A percentile compares a stretch with the other conserved stretches of the same genome.
Evolutionary conservation across 2,797 vertebrate species (phyloP).

Genomic region (Smutsia gigantea): DNA sequence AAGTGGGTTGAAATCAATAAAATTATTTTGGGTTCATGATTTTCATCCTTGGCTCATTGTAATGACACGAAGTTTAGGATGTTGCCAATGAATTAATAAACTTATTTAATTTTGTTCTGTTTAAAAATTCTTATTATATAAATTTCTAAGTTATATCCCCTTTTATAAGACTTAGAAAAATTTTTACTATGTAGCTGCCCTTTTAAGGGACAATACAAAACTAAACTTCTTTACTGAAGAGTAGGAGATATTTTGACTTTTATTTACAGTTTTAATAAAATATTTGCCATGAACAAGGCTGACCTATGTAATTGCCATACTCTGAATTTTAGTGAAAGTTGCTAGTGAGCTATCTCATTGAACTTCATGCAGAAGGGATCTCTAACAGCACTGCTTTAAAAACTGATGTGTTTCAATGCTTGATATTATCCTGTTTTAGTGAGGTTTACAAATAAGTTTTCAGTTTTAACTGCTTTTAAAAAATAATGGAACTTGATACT

Average conservation of each 20-base stretch:
- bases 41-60: not conserved
- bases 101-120: not conserved
- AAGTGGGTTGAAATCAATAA: not conserved
- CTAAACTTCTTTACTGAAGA: not conserved
- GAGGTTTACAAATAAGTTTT: constrained; percentile 45
- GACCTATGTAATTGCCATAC: constrained; percentile 20
- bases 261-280: constrained; percentile 33
- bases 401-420: constrained; percentile 38
- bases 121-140: constrained; percentile 31
- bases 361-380: not conserved
- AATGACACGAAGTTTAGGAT: not conserved
- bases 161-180: not conserved
- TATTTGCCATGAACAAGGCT: not conserved
- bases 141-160: not conserved
- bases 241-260: constrained; percentile 2
- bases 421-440: constrained; percentile 62
- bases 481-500: not conserved
- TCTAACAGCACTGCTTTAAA: not conserved
- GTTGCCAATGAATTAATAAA: not conserved
- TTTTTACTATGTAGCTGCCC: not conserved
- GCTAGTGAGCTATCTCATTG: constrained; percentile 3
- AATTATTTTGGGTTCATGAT: constrained; percentile 2
- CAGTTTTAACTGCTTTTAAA: not conserved
- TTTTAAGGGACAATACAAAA: constrained; percentile 5
- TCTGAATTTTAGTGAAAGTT: constrained; percentile 62